Conservation (phyloP, 2,113 vertebrate species). For the Channa argus region DNA sequence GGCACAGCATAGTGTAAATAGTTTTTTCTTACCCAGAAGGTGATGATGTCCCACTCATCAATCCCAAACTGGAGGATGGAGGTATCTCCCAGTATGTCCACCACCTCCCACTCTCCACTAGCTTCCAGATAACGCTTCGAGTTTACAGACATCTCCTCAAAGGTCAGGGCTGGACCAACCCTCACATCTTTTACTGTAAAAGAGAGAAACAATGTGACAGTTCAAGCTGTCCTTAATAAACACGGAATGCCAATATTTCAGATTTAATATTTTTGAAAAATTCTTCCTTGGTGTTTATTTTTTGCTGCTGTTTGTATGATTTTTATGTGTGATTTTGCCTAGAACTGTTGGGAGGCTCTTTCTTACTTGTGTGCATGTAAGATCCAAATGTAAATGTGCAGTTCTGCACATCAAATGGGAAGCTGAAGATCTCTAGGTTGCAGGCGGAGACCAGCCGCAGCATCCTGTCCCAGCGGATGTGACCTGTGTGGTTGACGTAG, state of each 20-base stretch:
- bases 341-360: neutral
- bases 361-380: conserved; percentile 87
- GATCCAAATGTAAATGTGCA: conserved; percentile 87
- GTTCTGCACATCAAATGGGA: conserved; percentile 88
- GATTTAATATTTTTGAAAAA: too few relatives aligned
- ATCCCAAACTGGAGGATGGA: conserved; percentile 83
- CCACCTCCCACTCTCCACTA: conserved; percentile 85
- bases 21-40: conserved; percentile 80
- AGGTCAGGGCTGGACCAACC: conserved; percentile 81
- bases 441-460: conserved; percentile 85
- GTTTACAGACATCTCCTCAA: conserved; percentile 83
- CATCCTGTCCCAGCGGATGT: conserved; percentile 84
- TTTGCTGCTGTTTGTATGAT: too few relatives aligned
- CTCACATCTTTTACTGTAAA: conserved; percentile 81
- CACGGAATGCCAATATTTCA: too few relatives aligned
- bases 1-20: neutral
- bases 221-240: neutral
- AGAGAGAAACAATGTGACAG: neutral
- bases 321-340: neutral
- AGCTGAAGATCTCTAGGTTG: conserved; percentile 88
- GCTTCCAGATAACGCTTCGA: conserved; percentile 85
- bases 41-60: conserved; percentile 88
- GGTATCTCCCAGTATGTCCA: conserved; percentile 77
- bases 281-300: too few relatives aligned
- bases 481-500: conserved; percentile 85